Percentiles rank a stretch among this genome's conserved stretches.
Evolutionary conservation across 2,888 invertebrate genomes (phyloP).

Genomic region (Anarsia innoxiella): DNA sequence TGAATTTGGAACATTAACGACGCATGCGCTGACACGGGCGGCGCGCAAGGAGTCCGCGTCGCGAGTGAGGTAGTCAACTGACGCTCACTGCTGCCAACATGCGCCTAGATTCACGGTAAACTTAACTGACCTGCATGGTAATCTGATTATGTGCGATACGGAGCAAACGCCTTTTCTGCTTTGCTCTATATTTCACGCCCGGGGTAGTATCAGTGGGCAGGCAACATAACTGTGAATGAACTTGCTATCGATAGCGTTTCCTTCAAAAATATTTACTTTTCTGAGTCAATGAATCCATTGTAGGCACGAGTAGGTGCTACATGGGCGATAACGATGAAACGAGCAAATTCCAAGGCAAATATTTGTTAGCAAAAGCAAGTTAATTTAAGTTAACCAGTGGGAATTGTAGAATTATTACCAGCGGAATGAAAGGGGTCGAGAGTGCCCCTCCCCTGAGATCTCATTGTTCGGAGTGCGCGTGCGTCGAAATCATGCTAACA

Average conservation of each 20-base stretch:
- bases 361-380: not conserved
- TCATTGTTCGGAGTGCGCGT: slow-evolving; percentile 38
- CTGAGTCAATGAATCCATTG: too few relatives aligned
- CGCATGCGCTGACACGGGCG: slow-evolving; percentile 51
- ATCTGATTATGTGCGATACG: slow-evolving; percentile 48
- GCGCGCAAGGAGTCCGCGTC: slow-evolving; percentile 43
- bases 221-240: slow-evolving; percentile 6
- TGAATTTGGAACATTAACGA: slow-evolving; percentile 45
- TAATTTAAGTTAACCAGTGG: slow-evolving; percentile 22
- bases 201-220: not conserved
- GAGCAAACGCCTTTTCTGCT: slow-evolving; percentile 39
- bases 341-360: not conserved
- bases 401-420: slow-evolving; percentile 34
- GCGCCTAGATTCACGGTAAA: slow-evolving; percentile 45
- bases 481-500: slow-evolving; percentile 33
- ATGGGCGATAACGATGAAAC: too few relatives aligned
- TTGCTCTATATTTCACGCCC: slow-evolving; percentile 28
- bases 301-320: too few relatives aligned
- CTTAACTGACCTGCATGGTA: slow-evolving; percentile 56
- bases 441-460: slow-evolving; percentile 28
- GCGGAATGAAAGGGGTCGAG: slow-evolving; percentile 35
- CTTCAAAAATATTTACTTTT: too few relatives aligned
- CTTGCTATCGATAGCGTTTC: too few relatives aligned
- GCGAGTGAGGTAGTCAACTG: slow-evolving; percentile 64
- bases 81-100: slow-evolving; percentile 26